Conservation (phyloP, 2,113 vertebrate species). For the Sigmodon hispidus region DNA sequence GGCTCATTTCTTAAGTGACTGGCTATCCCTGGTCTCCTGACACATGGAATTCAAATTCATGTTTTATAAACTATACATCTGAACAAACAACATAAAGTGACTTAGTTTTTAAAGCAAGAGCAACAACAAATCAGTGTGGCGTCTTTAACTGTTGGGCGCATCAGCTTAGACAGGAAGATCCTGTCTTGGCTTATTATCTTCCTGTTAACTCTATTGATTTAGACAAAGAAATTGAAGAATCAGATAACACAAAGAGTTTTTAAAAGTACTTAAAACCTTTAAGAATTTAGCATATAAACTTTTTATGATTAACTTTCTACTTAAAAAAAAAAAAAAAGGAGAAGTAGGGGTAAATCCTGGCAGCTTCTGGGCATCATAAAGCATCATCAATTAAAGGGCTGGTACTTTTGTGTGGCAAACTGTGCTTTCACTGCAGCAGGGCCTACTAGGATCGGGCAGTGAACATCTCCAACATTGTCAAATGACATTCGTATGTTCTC, state of each 20-base stretch:
- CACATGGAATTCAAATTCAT: constrained; percentile 33
- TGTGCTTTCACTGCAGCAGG: constrained; percentile 32
- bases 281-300: background rate
- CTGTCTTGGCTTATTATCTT: background rate
- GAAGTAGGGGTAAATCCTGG: background rate
- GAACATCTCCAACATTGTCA: constrained; percentile 11
- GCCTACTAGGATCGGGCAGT: background rate
- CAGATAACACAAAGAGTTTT: constrained; percentile 11
- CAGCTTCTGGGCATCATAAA: background rate
- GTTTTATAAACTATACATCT: background rate
- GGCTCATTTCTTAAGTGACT: constrained; percentile 5
- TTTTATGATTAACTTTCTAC: constrained; percentile 43
- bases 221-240: background rate
- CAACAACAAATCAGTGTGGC: background rate
- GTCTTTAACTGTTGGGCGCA: background rate
- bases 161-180: background rate
- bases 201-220: background rate
- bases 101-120: constrained; percentile 10
- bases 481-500: constrained; percentile 79
- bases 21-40: background rate
- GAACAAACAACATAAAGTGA: background rate
- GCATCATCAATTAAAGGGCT: background rate
- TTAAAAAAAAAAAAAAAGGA: background rate
- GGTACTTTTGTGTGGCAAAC: background rate
- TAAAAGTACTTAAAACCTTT: constrained; percentile 21